phyloP scores from a whole-genome alignment of 2,888 invertebrate genomes.

The Microctonus aethiopoides region DNA sequence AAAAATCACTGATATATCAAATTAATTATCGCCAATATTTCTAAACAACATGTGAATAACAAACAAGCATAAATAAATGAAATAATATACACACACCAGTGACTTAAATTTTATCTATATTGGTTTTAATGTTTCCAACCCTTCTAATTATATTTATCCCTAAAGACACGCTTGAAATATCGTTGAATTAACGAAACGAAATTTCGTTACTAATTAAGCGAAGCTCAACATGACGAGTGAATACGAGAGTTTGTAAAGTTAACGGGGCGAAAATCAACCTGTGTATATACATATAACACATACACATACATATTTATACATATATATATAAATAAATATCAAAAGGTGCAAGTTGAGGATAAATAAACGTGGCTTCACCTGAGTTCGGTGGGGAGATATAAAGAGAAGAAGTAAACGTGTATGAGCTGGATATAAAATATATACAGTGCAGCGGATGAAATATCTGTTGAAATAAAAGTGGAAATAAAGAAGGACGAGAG shows the following conservation, averaged over 20 bases:
- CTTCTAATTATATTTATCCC: neutral
- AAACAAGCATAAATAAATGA: too few species aligned
- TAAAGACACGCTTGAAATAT: neutral
- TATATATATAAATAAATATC: too few species aligned
- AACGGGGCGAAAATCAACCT: slow-evolving; percentile 32
- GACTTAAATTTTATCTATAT: too few species aligned
- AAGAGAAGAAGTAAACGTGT: neutral
- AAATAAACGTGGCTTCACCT: slow-evolving; percentile 19
- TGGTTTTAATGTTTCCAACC: too few species aligned
- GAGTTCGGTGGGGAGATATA: slow-evolving; percentile 2
- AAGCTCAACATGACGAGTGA: neutral
- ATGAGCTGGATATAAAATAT: neutral
- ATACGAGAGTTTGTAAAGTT: slow-evolving; percentile 23
- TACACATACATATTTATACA: too few species aligned
- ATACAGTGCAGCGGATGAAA: slow-evolving; percentile 30
- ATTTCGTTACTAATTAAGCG: slow-evolving; percentile 29
- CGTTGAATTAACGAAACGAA: slow-evolving; percentile 10
- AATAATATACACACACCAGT: too few species aligned
- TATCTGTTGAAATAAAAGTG: slow-evolving; percentile 5
- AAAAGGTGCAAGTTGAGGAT: neutral
- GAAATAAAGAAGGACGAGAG: neutral
- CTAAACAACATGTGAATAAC: too few species aligned
- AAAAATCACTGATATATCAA: too few species aligned
- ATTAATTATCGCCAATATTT: too few species aligned
- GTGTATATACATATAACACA: neutral